phyloP scores from a whole-genome alignment of 1,140 invertebrate species.

The Drosophila teissieri region DNA sequence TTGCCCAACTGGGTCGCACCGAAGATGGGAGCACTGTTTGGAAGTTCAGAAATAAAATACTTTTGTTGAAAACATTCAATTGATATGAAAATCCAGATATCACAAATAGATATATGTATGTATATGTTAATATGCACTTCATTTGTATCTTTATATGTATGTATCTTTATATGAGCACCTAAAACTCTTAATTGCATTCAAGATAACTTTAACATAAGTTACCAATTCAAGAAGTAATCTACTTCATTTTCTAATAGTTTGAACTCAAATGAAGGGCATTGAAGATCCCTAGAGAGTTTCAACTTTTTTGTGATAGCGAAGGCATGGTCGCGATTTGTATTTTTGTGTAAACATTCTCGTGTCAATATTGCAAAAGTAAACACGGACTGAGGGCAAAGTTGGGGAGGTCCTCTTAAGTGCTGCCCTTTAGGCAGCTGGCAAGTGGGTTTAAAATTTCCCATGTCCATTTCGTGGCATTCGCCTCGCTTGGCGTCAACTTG shows the following conservation, averaged over 20 bases:
- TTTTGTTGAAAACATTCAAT: too few relatives aligned
- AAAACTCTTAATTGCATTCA: too few relatives aligned
- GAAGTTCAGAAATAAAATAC: not conserved
- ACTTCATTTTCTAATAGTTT: too few relatives aligned
- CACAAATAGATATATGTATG: too few relatives aligned
- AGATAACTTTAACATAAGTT: too few relatives aligned
- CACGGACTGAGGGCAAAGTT: slow-evolving; percentile 18
- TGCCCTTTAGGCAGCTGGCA: slow-evolving; percentile 68
- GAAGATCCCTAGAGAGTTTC: too few relatives aligned
- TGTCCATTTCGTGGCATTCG: slow-evolving; percentile 32
- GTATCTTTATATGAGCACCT: too few relatives aligned
- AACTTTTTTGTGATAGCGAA: not conserved
- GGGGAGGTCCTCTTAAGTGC: slow-evolving; percentile 55
- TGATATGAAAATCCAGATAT: too few relatives aligned
- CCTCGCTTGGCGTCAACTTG: slow-evolving; percentile 66
- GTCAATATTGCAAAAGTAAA: slow-evolving; percentile 77
- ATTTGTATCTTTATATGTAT: too few relatives aligned
- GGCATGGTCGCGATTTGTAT: slow-evolving; percentile 59
- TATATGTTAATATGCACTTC: too few relatives aligned
- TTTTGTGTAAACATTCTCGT: slow-evolving; percentile 77
- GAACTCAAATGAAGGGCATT: too few relatives aligned
- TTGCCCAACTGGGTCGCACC: slow-evolving; percentile 6
- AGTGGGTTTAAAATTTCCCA: slow-evolving; percentile 79
- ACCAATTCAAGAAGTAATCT: too few relatives aligned
- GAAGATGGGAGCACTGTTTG: not conserved